phyloP scores from a whole-genome alignment of 2,113 vertebrate species.

The Nipponia nippon region DNA sequence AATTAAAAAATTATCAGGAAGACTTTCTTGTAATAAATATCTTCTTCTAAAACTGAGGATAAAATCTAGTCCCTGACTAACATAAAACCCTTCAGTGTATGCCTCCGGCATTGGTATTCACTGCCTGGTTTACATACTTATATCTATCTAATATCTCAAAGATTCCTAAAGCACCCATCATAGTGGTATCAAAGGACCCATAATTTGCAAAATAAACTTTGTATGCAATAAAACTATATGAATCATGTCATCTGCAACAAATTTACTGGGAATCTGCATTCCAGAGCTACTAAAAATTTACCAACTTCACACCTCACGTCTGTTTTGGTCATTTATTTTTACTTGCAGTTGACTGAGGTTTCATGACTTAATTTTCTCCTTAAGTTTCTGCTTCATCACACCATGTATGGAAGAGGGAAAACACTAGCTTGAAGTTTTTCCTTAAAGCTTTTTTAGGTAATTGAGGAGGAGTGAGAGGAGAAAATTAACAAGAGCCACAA shows the following conservation, averaged over 20 bases:
- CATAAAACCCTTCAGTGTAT: not conserved
- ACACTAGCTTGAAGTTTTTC: not conserved
- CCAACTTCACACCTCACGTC: slow-evolving; percentile 16
- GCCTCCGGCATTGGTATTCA: not conserved
- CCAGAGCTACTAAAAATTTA: slow-evolving; percentile 18
- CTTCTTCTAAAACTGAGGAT: not conserved
- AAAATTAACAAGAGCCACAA: not conserved
- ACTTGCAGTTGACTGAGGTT: not conserved
- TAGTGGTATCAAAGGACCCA: not conserved
- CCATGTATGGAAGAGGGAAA: not conserved
- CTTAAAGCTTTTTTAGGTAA: not conserved
- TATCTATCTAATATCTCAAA: not conserved
- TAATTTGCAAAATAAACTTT: slow-evolving; percentile 36
- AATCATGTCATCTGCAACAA: not conserved
- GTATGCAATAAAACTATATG: not conserved
- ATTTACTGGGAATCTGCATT: not conserved
- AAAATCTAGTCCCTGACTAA: not conserved
- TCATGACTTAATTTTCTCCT: not conserved
- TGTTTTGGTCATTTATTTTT: slow-evolving; percentile 11
- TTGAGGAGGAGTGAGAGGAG: rapidly evolving
- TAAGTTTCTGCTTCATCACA: not conserved
- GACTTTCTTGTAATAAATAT: not conserved
- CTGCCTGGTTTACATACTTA: not conserved
- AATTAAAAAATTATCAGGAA: slow-evolving; percentile 15
- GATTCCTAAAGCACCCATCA: not conserved